Evolutionary conservation across 2,888 invertebrate species (phyloP), one percentile per base, ranked within the genome.

Genomic region (Crepidodera aurea): DNA sequence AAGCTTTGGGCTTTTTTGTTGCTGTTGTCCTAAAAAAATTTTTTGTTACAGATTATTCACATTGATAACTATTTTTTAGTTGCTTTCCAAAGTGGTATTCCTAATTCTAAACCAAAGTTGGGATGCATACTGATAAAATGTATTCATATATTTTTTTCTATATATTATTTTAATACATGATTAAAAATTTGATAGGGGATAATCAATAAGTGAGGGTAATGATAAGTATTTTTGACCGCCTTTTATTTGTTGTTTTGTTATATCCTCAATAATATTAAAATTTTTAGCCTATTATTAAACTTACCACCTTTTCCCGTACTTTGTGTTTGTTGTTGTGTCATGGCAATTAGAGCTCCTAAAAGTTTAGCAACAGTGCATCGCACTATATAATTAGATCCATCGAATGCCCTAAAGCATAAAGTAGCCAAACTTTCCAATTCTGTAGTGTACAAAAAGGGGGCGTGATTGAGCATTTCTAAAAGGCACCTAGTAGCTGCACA

Each of bases 401-500:
- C 96, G 71, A 96, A 89, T 3, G 97, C 93, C 48, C 97, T 87
- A 76, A 96, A 90, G 78, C 97, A 97, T 1, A 97, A 86, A 0
- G 95, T 93, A 4, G 94, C 93, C 56, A 96, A 87, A 70, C 91
- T 94, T 80, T 98, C 98, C 69, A 98, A 83, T 79, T 98, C 97
- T 0, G 91, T 89, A 4, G 94, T 93, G 73, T 94, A 91, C 22
- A 94, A 83, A 78, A 93, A 90, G 10, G 91, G 87, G 51, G 95
- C 91, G 73, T 96, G 90, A 73, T 93, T 92, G 68, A 96, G 85
- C 87, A 98, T 89, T 80, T 94, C 93, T 13, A 92, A 83, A 73
- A 98, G 85, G 77, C 96, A 94, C 85, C 93, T 86, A 0, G 98
- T 94, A 0, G 98, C 95, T 1, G 96, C 96, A 64, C 94, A 94